phyloP scores from a whole-genome alignment of 1,140 invertebrate species.

The Drosophila prosaltans region DNA sequence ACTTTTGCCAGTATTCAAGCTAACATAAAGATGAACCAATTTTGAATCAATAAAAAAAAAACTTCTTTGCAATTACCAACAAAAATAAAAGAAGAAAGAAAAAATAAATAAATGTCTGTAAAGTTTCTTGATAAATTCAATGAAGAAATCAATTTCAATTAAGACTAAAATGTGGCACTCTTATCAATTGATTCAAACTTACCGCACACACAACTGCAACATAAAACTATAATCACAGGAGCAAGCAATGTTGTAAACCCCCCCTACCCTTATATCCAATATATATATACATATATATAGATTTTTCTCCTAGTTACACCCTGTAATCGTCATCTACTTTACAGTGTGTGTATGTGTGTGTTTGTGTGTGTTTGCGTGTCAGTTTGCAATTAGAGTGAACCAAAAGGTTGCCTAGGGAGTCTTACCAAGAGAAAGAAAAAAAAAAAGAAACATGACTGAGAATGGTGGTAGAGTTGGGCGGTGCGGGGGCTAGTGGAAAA shows the following conservation, averaged over 20 bases:
- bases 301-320: not conserved
- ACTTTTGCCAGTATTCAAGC: no score
- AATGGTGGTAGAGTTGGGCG: not conserved
- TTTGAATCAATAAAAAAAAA: no score
- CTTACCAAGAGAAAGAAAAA: not conserved
- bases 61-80: not conserved
- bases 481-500: slow-evolving; percentile 1
- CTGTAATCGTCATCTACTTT: not conserved
- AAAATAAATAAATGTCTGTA: not conserved
- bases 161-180: not conserved
- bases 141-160: slow-evolving; percentile 12
- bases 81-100: not conserved
- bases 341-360: not conserved
- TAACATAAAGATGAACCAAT: no score
- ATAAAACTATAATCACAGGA: slow-evolving; percentile 27
- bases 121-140: not conserved
- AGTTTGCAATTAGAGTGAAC: slow-evolving; percentile 18
- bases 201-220: slow-evolving; percentile 3
- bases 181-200: not conserved
- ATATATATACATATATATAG: no score
- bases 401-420: not conserved
- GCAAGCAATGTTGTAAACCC: not conserved
- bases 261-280: not conserved
- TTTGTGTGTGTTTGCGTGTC: slow-evolving; percentile 20
- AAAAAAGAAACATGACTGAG: no score